phyloP scores from a whole-genome alignment of 2,888 invertebrate genomes.

The Drosophila lutescens region DNA sequence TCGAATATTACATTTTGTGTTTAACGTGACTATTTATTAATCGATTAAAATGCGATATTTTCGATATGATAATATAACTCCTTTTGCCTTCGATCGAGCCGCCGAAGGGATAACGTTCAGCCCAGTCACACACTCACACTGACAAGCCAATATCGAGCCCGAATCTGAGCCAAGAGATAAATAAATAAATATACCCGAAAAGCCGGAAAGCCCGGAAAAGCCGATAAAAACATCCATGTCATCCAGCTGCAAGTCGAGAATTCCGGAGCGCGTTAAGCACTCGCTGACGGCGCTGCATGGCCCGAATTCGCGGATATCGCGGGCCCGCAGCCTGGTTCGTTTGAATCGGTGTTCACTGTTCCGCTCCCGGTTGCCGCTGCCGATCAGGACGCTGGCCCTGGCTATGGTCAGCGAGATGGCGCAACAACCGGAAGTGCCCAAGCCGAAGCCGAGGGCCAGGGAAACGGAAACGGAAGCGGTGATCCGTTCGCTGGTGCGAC shows the following conservation, averaged over 20 bases:
- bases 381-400: background rate
- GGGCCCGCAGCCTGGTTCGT: background rate
- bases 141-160: background rate
- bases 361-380: constrained; percentile 3
- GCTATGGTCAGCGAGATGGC: background rate
- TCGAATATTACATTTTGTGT: background rate
- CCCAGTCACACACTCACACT: background rate
- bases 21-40: background rate
- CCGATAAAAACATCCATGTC: background rate
- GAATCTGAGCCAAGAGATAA: background rate
- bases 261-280: background rate
- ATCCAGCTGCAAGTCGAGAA: background rate
- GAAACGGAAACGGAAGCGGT: background rate
- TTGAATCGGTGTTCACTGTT: background rate
- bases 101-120: background rate
- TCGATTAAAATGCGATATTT: background rate
- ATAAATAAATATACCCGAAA: background rate
- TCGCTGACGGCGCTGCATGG: constrained; percentile 1
- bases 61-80: background rate
- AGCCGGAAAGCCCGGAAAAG: background rate
- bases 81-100: background rate
- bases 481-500: background rate
- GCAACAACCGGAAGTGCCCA: background rate
- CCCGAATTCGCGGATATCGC: background rate
- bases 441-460: too few species aligned